These are phyloP conservation scores for Brienomyrus longianalis DNA, from an alignment of 2,113 vertebrate species.

Conservation along the genomic window DNA sequence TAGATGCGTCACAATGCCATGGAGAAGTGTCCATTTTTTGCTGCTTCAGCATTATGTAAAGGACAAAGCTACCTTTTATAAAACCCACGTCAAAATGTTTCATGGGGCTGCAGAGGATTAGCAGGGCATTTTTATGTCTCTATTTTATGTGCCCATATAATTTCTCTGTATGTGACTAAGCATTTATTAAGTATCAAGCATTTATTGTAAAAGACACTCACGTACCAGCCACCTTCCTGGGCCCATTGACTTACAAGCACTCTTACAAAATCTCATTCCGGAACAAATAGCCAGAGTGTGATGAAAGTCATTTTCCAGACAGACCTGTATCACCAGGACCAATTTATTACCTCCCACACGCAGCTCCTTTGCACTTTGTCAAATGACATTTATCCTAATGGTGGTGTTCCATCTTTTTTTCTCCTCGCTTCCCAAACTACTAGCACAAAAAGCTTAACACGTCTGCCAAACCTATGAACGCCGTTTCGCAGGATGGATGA, in stretches of 20 bases:
- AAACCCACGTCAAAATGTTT: neutral
- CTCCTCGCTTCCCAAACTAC: neutral
- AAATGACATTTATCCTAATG: neutral
- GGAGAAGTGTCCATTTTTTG: neutral
- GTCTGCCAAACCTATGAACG: neutral
- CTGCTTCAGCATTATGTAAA: neutral
- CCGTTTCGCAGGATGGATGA: neutral
- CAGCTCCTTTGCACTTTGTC: neutral
- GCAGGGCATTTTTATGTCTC: neutral
- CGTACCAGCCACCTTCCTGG: neutral
- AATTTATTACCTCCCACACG: neutral
- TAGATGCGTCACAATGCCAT: constrained; percentile 10
- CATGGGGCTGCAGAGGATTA: neutral
- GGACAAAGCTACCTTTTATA: neutral
- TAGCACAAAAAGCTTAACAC: neutral
- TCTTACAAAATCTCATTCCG: neutral
- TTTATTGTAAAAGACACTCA: neutral
- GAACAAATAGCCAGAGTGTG: neutral
- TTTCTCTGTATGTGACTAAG: neutral
- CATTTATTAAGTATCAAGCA: neutral
- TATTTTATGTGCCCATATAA: neutral
- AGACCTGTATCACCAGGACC: neutral
- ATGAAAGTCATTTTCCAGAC: constrained; percentile 9
- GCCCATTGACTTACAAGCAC: neutral
- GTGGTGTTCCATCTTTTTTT: neutral